phyloP scores from a whole-genome alignment of 1,140 invertebrate genomes.

The Drosophila carrolli region DNA sequence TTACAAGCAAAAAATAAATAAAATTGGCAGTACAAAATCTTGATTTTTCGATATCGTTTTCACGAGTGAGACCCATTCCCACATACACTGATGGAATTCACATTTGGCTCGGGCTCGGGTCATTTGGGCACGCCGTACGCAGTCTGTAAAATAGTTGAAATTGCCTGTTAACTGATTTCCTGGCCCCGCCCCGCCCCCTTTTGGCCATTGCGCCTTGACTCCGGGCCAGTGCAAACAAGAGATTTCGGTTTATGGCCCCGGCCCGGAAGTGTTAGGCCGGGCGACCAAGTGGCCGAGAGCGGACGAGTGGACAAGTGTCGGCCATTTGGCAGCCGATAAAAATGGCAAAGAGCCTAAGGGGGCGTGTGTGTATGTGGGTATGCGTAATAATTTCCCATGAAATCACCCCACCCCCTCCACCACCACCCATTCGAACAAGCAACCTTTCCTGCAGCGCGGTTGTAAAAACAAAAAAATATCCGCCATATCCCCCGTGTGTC shows the following conservation, averaged over 20 bases:
- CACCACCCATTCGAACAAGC: not conserved
- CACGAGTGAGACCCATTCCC: not conserved
- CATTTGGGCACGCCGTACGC: constrained; percentile 70
- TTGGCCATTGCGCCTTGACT: constrained; percentile 7
- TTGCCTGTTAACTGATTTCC: constrained; percentile 77
- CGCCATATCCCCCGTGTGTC: constrained; percentile 5
- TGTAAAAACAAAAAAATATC: constrained; percentile 25
- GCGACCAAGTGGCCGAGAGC: constrained; percentile 22
- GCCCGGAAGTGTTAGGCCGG: constrained; percentile 66
- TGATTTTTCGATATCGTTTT: not conserved
- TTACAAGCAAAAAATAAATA: too few relatives aligned
- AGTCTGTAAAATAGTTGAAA: constrained; percentile 77
- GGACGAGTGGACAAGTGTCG: constrained; percentile 59
- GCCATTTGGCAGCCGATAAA: constrained; percentile 80
- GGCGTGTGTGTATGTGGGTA: constrained; percentile 19
- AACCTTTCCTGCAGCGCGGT: not conserved
- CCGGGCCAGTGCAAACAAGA: constrained; percentile 49
- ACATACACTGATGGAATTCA: constrained; percentile 68
- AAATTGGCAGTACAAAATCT: not conserved
- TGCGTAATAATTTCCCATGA: constrained; percentile 37
- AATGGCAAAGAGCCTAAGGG: constrained; percentile 57
- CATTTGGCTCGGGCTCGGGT: constrained; percentile 61
- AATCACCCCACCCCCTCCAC: constrained; percentile 1
- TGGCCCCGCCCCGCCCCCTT: constrained; percentile 5
- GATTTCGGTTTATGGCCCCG: constrained; percentile 55